Evolutionary conservation across 2,888 invertebrate species (phyloP).

Genomic region (Lysandra coridon): DNA sequence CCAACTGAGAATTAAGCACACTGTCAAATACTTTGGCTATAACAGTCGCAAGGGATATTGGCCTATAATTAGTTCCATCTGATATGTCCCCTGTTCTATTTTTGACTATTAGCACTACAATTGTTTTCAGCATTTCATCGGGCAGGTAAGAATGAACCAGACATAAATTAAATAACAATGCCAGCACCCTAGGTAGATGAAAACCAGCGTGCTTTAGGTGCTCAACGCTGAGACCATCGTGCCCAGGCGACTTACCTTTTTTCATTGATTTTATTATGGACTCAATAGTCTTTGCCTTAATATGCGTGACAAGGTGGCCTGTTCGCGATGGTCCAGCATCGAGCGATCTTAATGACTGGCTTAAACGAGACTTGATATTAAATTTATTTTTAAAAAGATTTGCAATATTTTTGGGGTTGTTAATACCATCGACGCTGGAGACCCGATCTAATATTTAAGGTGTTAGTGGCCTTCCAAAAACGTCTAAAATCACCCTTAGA

Average conservation of each 20-base stretch:
- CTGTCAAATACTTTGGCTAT: slow-evolving; percentile 33
- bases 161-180: not conserved
- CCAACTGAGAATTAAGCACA: slow-evolving; percentile 27
- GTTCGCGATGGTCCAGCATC: not conserved
- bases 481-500: not conserved
- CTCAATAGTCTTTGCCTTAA: not conserved
- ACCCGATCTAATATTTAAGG: not conserved
- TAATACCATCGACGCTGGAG: not conserved
- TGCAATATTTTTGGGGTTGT: not conserved
- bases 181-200: not conserved
- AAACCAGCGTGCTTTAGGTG: not conserved
- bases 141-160: not conserved
- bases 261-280: slow-evolving; percentile 12
- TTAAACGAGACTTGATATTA: not conserved
- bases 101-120: slow-evolving; percentile 37
- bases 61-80: slow-evolving; percentile 8
- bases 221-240: not conserved
- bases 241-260: not conserved
- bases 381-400: not conserved
- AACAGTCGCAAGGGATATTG: slow-evolving; percentile 32
- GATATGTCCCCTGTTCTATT: slow-evolving; percentile 21
- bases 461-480: slow-evolving; percentile 26
- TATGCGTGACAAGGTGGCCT: not conserved
- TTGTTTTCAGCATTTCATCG: not conserved
- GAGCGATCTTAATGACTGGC: not conserved